A percentile compares a stretch with the other conserved stretches of the same genome.
Conservation (phyloP, 1,140 invertebrate genomes). For the Papilio dardanus region DNA sequence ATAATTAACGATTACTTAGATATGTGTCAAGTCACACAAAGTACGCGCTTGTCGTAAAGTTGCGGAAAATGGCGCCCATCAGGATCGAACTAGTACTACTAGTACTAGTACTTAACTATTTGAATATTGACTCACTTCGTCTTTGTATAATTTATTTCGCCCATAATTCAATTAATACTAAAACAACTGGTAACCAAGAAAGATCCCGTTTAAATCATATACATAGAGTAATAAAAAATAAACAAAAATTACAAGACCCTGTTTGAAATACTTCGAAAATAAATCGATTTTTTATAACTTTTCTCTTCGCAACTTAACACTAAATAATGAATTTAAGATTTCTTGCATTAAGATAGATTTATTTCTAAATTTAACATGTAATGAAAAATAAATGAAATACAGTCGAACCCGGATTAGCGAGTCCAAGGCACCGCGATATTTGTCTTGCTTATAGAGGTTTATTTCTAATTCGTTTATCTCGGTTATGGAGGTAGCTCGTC, state of each 20-base stretch:
- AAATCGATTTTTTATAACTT: neutral
- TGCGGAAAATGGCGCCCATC: no score
- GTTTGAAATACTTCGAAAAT: neutral
- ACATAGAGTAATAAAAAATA: neutral
- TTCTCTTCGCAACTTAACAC: neutral
- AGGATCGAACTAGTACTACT: no score
- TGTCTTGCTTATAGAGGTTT: no score
- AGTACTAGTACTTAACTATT: no score
- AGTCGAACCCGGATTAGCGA: no score
- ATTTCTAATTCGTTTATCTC: no score
- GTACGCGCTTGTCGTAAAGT: no score
- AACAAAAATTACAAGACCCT: neutral
- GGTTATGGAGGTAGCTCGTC: no score
- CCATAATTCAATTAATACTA: neutral
- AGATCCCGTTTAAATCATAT: neutral
- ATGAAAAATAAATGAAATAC: neutral
- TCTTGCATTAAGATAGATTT: neutral
- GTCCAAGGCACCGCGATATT: no score
- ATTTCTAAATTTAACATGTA: neutral
- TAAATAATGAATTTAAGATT: neutral
- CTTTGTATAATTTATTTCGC: neutral
- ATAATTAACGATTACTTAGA: no score
- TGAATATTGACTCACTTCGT: no score
- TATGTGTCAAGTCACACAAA: no score
- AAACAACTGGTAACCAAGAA: slow-evolving; percentile 23